Evolutionary conservation across 2,888 invertebrate genomes (phyloP), one percentile per base, ranked within the genome.

Genomic region (Caenorhabditis drosophilae): DNA sequence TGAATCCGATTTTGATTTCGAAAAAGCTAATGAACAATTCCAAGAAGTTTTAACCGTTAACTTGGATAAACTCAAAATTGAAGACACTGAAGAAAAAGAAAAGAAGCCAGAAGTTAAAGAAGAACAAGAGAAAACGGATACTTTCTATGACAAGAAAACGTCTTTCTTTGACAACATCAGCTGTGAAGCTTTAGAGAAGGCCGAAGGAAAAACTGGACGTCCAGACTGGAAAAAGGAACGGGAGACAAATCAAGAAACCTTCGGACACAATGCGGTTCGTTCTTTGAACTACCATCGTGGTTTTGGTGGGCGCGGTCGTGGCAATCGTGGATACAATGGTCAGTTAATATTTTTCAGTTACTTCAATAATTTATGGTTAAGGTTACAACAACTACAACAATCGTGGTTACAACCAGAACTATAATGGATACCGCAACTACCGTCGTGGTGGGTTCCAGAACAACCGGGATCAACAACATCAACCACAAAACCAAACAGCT

Each of bases 131-230:
- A 62, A 72, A 41, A 56, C 64, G 35, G 60, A 52, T 45, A 55
- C 89, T 64, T 92, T 89, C 83, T 98, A 98, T 84, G 93, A 97
- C 86, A 96, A 95, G 87, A 89, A 89, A 78, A 94, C 93, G 87
- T 96, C 96, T 71, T 99, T 98, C 89, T 98, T 98, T 85, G 98
- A 99, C 86, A 93, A 92, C 85, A 98, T 98, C 84, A 96, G 95
- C 77, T 98, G 98, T 85, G 97, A 98, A 85, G 93, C 97, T 23
- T 60, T 80, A 41, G 82, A 82, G 54, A 79, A 80, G 64, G 76
- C 76, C 31, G 79, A 77, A 42, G 82, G 81, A 27, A 77, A 68
- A 61, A 79, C 76, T 49, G 74, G 67, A 25, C 76, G 82, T 6
- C 80, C 80, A 7, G 79, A 82, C 51, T 82, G 82, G 82, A 70